A percentile compares a stretch with the other conserved stretches of the same genome.
These are phyloP conservation scores for Syrrhaptes paradoxus DNA, from an alignment of 2,113 vertebrate genomes.

Conservation along the genomic window DNA sequence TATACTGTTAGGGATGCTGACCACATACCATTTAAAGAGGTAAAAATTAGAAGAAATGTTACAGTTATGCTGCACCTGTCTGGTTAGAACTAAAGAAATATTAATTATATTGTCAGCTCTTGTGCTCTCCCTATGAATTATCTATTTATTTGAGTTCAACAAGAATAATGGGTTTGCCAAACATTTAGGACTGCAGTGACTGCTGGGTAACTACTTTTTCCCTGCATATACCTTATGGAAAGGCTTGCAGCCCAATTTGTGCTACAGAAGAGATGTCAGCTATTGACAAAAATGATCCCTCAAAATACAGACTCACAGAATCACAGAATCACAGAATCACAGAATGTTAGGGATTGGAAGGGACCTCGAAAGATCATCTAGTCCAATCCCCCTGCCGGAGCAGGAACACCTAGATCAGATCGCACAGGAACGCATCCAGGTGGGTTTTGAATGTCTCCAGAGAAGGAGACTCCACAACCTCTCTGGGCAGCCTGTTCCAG, in stretches of 20 bases:
- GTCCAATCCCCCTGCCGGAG: too few species aligned
- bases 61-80: not conserved
- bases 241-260: not conserved
- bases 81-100: not conserved
- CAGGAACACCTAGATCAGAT: too few species aligned
- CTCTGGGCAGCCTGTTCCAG: too few species aligned
- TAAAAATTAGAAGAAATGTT: not conserved
- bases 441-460: too few species aligned
- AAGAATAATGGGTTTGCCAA: not conserved
- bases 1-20: not conserved
- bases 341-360: too few species aligned
- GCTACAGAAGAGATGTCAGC: not conserved
- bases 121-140: not conserved
- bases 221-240: not conserved
- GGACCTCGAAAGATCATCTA: too few species aligned
- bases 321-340: too few species aligned
- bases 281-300: not conserved
- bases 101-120: slow-evolving; percentile 23
- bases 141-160: not conserved
- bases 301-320: not conserved
- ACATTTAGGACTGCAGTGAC: not conserved
- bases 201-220: not conserved
- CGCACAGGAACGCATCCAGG: too few species aligned
- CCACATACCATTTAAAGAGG: not conserved
- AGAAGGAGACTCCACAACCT: too few species aligned